phyloP scores from a whole-genome alignment of 2,797 vertebrate genomes.

The Melanogrammus aeglefinus region DNA sequence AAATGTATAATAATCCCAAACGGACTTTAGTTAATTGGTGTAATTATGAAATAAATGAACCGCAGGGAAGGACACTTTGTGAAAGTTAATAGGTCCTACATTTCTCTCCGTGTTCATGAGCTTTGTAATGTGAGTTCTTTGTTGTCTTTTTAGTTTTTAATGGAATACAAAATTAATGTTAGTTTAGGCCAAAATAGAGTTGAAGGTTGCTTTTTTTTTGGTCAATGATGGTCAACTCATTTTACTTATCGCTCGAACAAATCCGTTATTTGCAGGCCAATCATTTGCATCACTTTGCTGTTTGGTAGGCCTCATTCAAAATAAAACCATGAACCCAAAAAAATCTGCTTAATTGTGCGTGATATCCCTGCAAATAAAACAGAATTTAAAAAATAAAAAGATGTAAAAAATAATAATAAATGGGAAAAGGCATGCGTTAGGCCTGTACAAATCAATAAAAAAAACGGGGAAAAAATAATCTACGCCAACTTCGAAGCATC shows the following conservation, averaged over 20 bases:
- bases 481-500: conserved; percentile 41
- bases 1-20: neutral
- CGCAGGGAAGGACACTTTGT: too few relatives aligned
- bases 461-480: neutral
- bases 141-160: neutral
- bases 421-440: too few relatives aligned
- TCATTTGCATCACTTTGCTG: too few relatives aligned
- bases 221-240: neutral
- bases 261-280: neutral
- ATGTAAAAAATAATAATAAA: neutral
- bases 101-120: too few relatives aligned
- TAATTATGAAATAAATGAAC: neutral
- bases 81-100: too few relatives aligned
- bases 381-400: neutral
- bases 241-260: neutral
- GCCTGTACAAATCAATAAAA: too few relatives aligned
- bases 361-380: too few relatives aligned
- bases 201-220: neutral
- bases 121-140: too few relatives aligned
- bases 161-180: neutral
- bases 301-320: too few relatives aligned
- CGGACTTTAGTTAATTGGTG: neutral
- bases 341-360: too few relatives aligned
- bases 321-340: too few relatives aligned
- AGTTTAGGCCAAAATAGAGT: too few relatives aligned